These are phyloP conservation scores for Pseudomyrmex sp. DNA, from an alignment of 1,140 invertebrate genomes.

Conservation along the genomic window DNA sequence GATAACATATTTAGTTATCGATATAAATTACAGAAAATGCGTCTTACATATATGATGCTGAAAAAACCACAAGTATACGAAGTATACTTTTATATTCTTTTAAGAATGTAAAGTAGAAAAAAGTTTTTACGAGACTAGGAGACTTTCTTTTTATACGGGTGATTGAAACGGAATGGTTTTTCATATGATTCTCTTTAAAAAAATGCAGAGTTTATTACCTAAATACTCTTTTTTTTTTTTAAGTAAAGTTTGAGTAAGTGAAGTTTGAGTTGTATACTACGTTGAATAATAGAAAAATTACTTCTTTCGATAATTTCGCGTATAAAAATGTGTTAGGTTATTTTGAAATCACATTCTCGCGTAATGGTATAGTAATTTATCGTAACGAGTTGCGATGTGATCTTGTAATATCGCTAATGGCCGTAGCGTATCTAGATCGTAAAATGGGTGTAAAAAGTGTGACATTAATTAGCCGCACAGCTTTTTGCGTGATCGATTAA, in stretches of 20 bases:
- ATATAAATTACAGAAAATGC: conserved; percentile 22
- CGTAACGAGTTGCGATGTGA: conserved; percentile 46
- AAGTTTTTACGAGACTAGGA: neutral
- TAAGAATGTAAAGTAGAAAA: conserved; percentile 22
- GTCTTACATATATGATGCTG: neutral
- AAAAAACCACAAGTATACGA: neutral
- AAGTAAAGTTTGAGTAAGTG: neutral
- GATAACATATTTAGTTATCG: conserved; percentile 10
- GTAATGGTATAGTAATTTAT: conserved; percentile 43
- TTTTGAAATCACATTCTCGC: conserved; percentile 53
- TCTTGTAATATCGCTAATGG: conserved; percentile 55
- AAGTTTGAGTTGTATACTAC: neutral
- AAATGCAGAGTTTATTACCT: conserved; percentile 1
- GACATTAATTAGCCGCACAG: conserved; percentile 48
- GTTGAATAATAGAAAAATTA: too few relatives aligned
- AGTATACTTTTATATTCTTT: neutral
- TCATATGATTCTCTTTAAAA: neutral
- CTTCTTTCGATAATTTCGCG: conserved; percentile 25
- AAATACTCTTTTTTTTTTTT: conserved; percentile 11
- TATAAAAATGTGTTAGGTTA: conserved; percentile 10
- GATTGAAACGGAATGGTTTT: neutral
- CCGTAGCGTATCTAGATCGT: conserved; percentile 49
- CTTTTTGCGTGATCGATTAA: conserved; percentile 59
- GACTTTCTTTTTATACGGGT: neutral
- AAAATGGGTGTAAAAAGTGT: conserved; percentile 43